Conservation (phyloP, 2,113 vertebrate genomes). For the Delphinus delphis region DNA sequence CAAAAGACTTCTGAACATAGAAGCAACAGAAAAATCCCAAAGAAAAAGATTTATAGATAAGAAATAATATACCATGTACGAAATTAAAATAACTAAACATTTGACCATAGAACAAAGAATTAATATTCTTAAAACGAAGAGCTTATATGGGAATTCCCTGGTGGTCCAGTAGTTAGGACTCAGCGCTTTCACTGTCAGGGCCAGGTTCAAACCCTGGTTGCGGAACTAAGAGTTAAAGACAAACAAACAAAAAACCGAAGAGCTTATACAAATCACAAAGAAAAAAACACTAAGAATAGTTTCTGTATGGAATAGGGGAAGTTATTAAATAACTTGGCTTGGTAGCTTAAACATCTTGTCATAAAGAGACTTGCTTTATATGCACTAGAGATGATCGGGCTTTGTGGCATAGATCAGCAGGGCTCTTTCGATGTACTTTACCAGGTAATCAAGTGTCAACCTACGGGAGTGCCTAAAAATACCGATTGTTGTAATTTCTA, state of each 20-base stretch:
- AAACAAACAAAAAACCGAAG: no score
- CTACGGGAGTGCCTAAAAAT: background rate
- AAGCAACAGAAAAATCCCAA: background rate
- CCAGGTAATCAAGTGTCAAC: background rate
- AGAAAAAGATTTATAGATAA: background rate
- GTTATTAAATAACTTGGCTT: background rate
- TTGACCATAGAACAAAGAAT: background rate
- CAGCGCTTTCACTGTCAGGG: background rate
- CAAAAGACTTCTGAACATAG: slow-evolving; percentile 25
- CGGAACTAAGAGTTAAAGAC: no score
- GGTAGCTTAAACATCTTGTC: background rate
- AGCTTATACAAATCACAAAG: background rate
- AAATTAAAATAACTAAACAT: slow-evolving; percentile 45
- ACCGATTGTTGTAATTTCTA: background rate
- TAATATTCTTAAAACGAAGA: slow-evolving; percentile 37
- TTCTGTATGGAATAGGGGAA: background rate
- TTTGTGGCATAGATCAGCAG: background rate
- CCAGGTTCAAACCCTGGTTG: background rate
- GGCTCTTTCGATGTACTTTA: background rate
- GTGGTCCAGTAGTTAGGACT: background rate
- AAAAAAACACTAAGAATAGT: background rate
- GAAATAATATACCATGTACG: background rate
- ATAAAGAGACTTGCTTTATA: background rate
- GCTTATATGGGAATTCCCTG: background rate
- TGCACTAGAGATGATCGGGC: background rate